Evolutionary conservation across 92 coral and sea anemone genomes (phyloP), one percentile per base, ranked within the genome.

Genomic region (Porites lobata): DNA sequence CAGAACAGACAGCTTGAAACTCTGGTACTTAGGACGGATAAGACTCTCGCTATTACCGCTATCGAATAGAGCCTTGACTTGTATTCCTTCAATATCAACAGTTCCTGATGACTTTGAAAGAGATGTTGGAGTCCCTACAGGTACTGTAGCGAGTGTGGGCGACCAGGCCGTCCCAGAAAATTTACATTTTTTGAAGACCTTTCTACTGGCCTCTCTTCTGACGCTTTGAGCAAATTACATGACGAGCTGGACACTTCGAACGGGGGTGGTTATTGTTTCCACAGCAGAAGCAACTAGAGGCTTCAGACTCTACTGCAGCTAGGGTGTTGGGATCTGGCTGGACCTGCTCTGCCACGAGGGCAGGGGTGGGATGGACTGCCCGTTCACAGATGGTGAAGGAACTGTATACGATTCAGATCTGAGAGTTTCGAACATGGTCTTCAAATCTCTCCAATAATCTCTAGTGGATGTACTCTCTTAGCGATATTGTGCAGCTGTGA

Each of bases 21-120:
- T 81, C 50, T 66, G 47, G 50, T 85, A 88, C 9, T 10, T 86
- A 18, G 92, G 95, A 67, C 86, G 91, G 19, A 92, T 90, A 56
- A 57, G 86, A 68, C 92, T 93, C 26, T 94, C 94, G 13, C 86
- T 76, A 21, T 90, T 88, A 7, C 92, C 85, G n/a, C 95, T 91
- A 65, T 94, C 93, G 22, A 21, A 88, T 9, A 94, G 85, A 1
- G 94, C 94, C 24, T 92, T 68, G n/a, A 93, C 90, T 21, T 29
- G 59, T 83, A 63, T 58, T 9, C 54, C 89, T n/a, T n/a, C 47
- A 57, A 54, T 81, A 52, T 75, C 47, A 26, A 21, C 13, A 84
- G 92, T 85, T 7, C 72, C 81, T 54, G 58, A 54, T 54, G 58
- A 54, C 13, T 54, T 54, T 54, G 58, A 54, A 54, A 54, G 58